phyloP scores from a whole-genome alignment of 2,888 invertebrate genomes.

The Marronus borbonicus region DNA sequence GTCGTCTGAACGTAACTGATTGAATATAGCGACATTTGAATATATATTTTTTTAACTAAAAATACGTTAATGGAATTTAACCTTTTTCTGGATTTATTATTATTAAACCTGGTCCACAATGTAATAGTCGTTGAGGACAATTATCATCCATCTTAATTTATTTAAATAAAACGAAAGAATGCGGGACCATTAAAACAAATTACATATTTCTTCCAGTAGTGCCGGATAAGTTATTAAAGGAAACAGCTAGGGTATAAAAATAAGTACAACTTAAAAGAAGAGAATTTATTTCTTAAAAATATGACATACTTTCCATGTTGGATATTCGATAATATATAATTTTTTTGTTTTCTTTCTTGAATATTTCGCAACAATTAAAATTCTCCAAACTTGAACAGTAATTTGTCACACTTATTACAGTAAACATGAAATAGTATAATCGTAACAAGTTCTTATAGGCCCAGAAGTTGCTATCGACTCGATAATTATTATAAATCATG shows the following conservation, averaged over 20 bases:
- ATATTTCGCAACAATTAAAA: constrained; percentile 61
- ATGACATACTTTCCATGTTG: constrained; percentile 59
- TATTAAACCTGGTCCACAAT: no score
- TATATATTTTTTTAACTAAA: no score
- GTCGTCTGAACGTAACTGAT: no score
- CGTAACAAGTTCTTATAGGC: constrained; percentile 53
- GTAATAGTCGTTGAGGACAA: no score
- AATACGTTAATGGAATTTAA: no score
- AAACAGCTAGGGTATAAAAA: constrained; percentile 12
- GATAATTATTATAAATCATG: constrained; percentile 23
- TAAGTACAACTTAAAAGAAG: constrained; percentile 50
- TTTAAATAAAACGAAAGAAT: no score
- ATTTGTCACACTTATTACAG: constrained; percentile 54
- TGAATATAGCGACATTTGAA: no score
- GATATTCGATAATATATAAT: constrained; percentile 57
- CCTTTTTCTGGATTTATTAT: no score
- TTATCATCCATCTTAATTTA: no score
- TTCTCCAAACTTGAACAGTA: constrained; percentile 62
- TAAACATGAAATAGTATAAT: constrained; percentile 50
- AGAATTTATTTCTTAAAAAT: constrained; percentile 60
- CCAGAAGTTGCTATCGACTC: constrained; percentile 51
- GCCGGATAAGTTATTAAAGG: no score
- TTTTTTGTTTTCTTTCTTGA: constrained; percentile 50
- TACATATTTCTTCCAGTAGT: no score
- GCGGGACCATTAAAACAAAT: no score